Evolutionary conservation across 2,797 vertebrate genomes (phyloP), one percentile per base, ranked within the genome.

Genomic region (Cephalopachus bancanus): DNA sequence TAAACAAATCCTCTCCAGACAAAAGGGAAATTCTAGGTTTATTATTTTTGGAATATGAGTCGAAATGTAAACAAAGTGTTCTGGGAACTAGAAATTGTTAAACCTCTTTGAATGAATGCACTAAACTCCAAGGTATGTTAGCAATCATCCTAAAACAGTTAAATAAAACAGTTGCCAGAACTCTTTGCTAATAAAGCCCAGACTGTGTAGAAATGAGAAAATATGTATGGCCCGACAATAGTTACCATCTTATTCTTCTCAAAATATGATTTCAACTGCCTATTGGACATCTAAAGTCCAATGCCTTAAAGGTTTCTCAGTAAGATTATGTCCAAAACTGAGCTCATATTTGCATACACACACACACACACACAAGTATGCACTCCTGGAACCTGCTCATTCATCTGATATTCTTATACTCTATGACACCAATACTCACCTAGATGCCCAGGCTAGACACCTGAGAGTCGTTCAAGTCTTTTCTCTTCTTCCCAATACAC

Each of bases 181-280:
- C 3, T 81, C 33, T 91, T 96, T 90, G 37, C 49, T 65, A 24
- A 78, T 83, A 95, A 93, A 94, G 16, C 26, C 55, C 24, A 95
- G 49, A 78, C 60, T 12, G 33, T 60, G 49, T 12, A n/a, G 26
- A 94, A 28, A 91, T 83, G 26, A 57, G 71, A 72, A 80, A 71
- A 90, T 30, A 86, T 5, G 8, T 62, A 55, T 59, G 44, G 2
- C 22, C 22, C 53, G 84, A 62, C 1, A 17, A 10, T 84, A 69
- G 19, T 75, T 83, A 1, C 55, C 28, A 7, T 89, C 44, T 78
- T 57, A 62, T 83, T 86, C 9, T 64, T 88, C n/a, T 84, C 51
- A n/a, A 83, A 90, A 87, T 83, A 59, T 24, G 64, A 57, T 53
- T 33, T 51, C 51, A 74, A 16, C 14, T 74, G n/a, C 64, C 69